Percentiles rank a stretch among this genome's conserved stretches.
These are phyloP conservation scores for Ispidina picta DNA, from an alignment of 2,797 vertebrate genomes.

Conservation along the genomic window DNA sequence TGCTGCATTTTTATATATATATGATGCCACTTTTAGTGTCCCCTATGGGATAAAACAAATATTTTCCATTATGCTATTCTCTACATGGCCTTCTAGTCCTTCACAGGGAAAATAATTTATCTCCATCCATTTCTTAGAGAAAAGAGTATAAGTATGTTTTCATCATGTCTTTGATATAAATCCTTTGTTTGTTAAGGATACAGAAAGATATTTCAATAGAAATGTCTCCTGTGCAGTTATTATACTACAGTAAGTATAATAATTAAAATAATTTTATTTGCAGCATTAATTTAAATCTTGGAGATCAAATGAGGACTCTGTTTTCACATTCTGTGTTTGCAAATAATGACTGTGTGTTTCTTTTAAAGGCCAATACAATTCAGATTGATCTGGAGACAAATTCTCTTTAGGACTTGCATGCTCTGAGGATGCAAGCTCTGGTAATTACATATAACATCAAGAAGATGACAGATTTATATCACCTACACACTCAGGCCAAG, in stretches of 20 bases:
- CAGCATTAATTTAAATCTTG: background rate
- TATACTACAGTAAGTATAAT: slow-evolving; percentile 15
- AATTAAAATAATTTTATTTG: slow-evolving; percentile 54
- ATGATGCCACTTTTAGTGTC: background rate
- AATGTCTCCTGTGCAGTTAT: background rate
- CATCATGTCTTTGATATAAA: background rate
- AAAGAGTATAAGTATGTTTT: background rate
- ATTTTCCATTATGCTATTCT: background rate
- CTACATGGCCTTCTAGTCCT: background rate
- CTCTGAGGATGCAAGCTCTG: background rate
- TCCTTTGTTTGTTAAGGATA: slow-evolving; percentile 16
- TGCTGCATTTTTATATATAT: background rate
- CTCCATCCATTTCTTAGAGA: background rate
- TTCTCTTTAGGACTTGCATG: background rate
- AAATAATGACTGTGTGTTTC: background rate
- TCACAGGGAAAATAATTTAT: background rate
- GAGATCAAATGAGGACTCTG: background rate
- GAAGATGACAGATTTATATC: background rate
- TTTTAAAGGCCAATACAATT: background rate
- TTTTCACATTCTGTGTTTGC: background rate
- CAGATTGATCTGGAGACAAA: background rate
- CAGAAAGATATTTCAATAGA: slow-evolving; percentile 8
- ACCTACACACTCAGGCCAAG: background rate
- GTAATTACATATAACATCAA: background rate
- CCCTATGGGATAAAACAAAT: background rate